A percentile compares a stretch with the other conserved stretches of the same genome.
These are phyloP conservation scores for Poeciliopsis prolifica DNA, from an alignment of 2,113 vertebrate species.

Conservation along the genomic window DNA sequence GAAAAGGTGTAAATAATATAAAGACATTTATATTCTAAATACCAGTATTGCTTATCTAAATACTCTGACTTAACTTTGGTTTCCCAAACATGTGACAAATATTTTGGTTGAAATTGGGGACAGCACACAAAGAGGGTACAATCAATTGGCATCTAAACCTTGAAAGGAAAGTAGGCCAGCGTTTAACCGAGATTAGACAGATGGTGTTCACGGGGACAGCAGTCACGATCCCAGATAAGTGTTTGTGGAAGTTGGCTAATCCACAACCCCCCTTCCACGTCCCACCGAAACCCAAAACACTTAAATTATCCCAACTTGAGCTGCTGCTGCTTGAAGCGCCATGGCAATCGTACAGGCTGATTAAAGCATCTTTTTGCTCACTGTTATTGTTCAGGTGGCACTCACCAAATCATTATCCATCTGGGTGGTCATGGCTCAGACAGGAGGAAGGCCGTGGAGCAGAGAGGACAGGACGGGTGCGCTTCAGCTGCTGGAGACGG, in stretches of 20 bases:
- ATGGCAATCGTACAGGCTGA: not conserved
- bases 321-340: not conserved
- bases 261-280: slow-evolving; percentile 23
- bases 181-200: slow-evolving; percentile 79
- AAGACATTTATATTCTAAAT: not conserved
- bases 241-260: slow-evolving; percentile 63
- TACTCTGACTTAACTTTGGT: not conserved
- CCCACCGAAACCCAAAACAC: not conserved
- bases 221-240: slow-evolving; percentile 63
- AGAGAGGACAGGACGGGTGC: slow-evolving; percentile 57
- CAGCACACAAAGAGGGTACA: slow-evolving; percentile 54
- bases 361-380: not conserved
- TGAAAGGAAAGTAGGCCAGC: slow-evolving; percentile 78
- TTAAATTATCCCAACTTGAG: slow-evolving; percentile 26
- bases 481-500: slow-evolving; percentile 71
- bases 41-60: not conserved
- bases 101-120: slow-evolving; percentile 13
- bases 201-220: slow-evolving; percentile 70
- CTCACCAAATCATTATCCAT: slow-evolving; percentile 82
- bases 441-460: slow-evolving; percentile 50
- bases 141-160: slow-evolving; percentile 72
- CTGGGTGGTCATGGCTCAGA: slow-evolving; percentile 79
- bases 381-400: slow-evolving; percentile 5
- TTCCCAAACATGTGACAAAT: slow-evolving; percentile 3
- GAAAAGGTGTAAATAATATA: not conserved